These are phyloP conservation scores for Archips xylosteana DNA, from an alignment of 2,888 invertebrate species.

Conservation along the genomic window DNA sequence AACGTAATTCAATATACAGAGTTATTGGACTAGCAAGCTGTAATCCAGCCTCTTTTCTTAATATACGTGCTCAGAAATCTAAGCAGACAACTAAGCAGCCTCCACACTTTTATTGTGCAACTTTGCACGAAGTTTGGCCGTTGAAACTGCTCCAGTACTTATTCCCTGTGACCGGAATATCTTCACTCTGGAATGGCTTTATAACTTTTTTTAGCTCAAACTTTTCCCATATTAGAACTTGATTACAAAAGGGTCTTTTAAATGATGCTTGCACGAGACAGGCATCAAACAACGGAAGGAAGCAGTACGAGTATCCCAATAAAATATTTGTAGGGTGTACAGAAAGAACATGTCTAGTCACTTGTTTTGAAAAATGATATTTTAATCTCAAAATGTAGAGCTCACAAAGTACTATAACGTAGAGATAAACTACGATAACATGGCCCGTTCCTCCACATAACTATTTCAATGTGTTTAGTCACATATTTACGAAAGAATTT, in stretches of 20 bases:
- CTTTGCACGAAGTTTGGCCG: slow-evolving; percentile 44
- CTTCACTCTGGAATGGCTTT: slow-evolving; percentile 41
- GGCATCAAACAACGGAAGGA: not conserved
- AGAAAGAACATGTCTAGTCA: too few relatives aligned
- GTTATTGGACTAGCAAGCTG: slow-evolving; percentile 24
- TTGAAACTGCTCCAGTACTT: slow-evolving; percentile 29
- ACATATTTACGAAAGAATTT: too few relatives aligned
- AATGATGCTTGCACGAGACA: slow-evolving; percentile 22
- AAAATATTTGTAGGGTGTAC: not conserved
- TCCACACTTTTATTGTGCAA: slow-evolving; percentile 48
- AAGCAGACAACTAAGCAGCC: slow-evolving; percentile 46
- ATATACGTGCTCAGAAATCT: slow-evolving; percentile 56
- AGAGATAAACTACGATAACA: too few relatives aligned
- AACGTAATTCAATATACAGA: slow-evolving; percentile 30
- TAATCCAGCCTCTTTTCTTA: slow-evolving; percentile 45
- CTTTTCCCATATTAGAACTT: slow-evolving; percentile 37
- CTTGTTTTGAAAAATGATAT: too few relatives aligned
- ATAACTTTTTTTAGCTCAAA: slow-evolving; percentile 37
- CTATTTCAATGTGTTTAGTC: too few relatives aligned
- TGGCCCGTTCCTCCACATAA: too few relatives aligned
- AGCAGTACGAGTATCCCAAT: not conserved
- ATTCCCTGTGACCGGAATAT: slow-evolving; percentile 37
- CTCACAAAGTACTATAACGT: too few relatives aligned
- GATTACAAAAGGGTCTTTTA: slow-evolving; percentile 40
- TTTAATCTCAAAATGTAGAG: too few relatives aligned